phyloP scores from a whole-genome alignment of 2,888 invertebrate species.

The Diarsia rubi region DNA sequence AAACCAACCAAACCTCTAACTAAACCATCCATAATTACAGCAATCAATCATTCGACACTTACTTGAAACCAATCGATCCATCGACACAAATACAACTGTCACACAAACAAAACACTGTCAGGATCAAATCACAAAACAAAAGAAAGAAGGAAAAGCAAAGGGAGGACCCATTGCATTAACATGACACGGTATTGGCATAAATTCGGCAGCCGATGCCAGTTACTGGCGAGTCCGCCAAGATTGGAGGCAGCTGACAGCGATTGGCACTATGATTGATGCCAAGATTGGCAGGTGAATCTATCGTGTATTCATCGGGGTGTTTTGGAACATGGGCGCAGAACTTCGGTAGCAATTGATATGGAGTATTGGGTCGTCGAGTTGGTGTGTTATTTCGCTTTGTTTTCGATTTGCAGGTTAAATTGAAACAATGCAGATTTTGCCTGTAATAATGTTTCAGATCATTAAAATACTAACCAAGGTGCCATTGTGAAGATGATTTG shows the following conservation, averaged over 20 bases:
- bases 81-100: slow-evolving; percentile 14
- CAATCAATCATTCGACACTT: slow-evolving; percentile 24
- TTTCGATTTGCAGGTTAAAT: not conserved
- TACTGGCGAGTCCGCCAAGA: slow-evolving; percentile 67
- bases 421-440: not conserved
- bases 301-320: slow-evolving; percentile 56
- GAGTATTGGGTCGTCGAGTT: slow-evolving; percentile 23
- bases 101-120: slow-evolving; percentile 39
- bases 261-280: slow-evolving; percentile 78
- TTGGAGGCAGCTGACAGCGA: slow-evolving; percentile 75
- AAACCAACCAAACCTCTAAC: not conserved
- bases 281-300: slow-evolving; percentile 63
- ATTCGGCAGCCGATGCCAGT: slow-evolving; percentile 64
- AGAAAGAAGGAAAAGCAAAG: too few species aligned
- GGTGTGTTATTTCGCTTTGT: slow-evolving; percentile 27
- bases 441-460: not conserved
- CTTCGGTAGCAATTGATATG: slow-evolving; percentile 41
- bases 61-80: slow-evolving; percentile 23
- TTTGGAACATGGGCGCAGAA: slow-evolving; percentile 35
- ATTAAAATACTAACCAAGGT: not conserved
- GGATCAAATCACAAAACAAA: slow-evolving; percentile 39
- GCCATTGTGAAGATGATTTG: not conserved
- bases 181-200: slow-evolving; percentile 71
- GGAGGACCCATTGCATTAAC: slow-evolving; percentile 60
- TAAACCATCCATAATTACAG: slow-evolving; percentile 5